phyloP scores from a whole-genome alignment of 2,797 vertebrate species.

The Sciurus vulgaris region DNA sequence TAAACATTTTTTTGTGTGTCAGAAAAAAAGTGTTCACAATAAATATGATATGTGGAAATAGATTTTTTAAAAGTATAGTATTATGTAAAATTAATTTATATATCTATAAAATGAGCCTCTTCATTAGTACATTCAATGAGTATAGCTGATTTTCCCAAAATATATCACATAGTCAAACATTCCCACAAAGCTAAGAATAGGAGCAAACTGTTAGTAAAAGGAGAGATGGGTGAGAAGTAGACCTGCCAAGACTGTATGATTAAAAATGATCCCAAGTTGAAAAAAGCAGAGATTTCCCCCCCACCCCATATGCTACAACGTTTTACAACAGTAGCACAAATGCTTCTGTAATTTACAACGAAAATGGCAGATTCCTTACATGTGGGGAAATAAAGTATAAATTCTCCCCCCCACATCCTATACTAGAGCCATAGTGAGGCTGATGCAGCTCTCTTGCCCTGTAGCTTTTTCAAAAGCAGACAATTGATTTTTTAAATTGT shows the following conservation, averaged over 20 bases:
- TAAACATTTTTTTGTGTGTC: neutral
- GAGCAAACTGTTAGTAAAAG: conserved; percentile 71
- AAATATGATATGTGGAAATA: conserved; percentile 34
- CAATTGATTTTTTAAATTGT: neutral
- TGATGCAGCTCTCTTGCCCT: neutral
- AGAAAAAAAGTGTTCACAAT: conserved; percentile 26
- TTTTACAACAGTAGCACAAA: conserved; percentile 52
- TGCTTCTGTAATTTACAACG: neutral
- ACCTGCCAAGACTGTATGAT: conserved; percentile 66
- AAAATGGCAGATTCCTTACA: conserved; percentile 54
- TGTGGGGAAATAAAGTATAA: neutral
- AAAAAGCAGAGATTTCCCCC: conserved; percentile 57
- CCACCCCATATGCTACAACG: neutral
- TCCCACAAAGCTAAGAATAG: conserved; percentile 75
- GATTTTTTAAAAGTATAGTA: conserved; percentile 10
- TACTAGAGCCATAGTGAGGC: neutral
- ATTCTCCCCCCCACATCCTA: neutral
- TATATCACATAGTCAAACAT: conserved; percentile 62
- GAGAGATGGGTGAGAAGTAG: conserved; percentile 62
- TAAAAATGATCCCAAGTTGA: conserved; percentile 58
- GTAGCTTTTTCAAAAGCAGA: conserved; percentile 25
- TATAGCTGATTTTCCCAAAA: conserved; percentile 69
- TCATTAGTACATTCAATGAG: conserved; percentile 62
- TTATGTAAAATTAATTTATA: conserved; percentile 48
- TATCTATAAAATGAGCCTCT: conserved; percentile 49